Evolutionary conservation across 2,113 vertebrate species (phyloP), one percentile per base, ranked within the genome.

Genomic region (Amphiprion percula): DNA sequence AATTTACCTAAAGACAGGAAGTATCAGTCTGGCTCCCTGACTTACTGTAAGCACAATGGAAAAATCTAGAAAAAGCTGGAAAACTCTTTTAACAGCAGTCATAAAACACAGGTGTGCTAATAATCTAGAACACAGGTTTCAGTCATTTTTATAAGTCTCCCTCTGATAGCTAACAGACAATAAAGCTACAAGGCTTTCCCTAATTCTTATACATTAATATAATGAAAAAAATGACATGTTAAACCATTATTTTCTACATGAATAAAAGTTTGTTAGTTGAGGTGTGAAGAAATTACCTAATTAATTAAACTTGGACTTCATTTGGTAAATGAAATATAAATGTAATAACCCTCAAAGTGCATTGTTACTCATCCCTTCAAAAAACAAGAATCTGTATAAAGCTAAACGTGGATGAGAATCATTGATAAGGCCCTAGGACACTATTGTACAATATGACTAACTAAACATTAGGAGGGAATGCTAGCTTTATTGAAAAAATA

Each of bases 91-190:
- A 17, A 49, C 8, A 53, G 49, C 8, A 53, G 66, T 54, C 11
- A 53, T 19, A 23, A 60, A 55, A 61, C 16, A 62, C 65, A 54
- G 26, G 65, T 41, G 17, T 64, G 46, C 17, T 17, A 4, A 15
- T 39, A 74, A 46, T 71, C 33, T 69, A 33, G 37, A 65, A 16
- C 69, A 53, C 33, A 10, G 16, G 49, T 62, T 60, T 62, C 21
- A 14, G n/a, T 50, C 5, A 2, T 44, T 75, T 68, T 69, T 56
- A 64, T 19, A 50, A 1, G 24, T 33, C 56, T 58, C 53, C 17
- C 7, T 23, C 21, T 53, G 37, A 39, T 30, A 44, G 14, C 67
- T 70, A 70, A 75, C n/a, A 54, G 41, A 47, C 55, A 23, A 64
- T 46, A 74, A 52, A 50, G 24, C 46, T 39, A 50, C 15, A 19